Percentiles rank a stretch among this genome's conserved stretches.
Conservation (phyloP, 2,113 vertebrate genomes). For the Synchiropus splendidus region DNA sequence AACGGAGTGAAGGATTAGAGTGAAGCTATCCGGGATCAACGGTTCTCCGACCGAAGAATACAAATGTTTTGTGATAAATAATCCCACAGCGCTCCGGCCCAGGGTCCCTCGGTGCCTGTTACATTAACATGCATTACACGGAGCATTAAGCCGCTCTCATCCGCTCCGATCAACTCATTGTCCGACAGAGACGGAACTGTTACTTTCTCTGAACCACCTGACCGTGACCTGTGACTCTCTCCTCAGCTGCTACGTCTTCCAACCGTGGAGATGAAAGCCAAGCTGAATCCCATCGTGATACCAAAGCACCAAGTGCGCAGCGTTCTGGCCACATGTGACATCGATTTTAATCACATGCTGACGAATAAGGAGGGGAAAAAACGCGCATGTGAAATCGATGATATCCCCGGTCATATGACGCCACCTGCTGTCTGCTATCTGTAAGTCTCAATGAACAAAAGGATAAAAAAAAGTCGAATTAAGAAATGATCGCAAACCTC, state of each 20-base stretch:
- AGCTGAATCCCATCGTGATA: too few relatives aligned
- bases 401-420: constrained; percentile 38
- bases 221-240: constrained; percentile 24
- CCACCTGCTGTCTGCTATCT: constrained; percentile 43
- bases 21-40: constrained; percentile 79
- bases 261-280: too few relatives aligned
- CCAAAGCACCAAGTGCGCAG: neutral
- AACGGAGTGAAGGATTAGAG: constrained; percentile 82
- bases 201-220: constrained; percentile 38
- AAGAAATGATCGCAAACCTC: too few relatives aligned
- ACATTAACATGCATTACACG: constrained; percentile 70
- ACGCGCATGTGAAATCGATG: neutral
- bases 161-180: constrained; percentile 43
- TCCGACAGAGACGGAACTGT: constrained; percentile 35
- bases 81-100: constrained; percentile 56
- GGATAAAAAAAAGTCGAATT: too few relatives aligned
- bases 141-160: constrained; percentile 56
- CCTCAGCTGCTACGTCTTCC: too few relatives aligned
- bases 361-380: too few relatives aligned
- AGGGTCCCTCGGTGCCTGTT: constrained; percentile 48
- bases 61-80: constrained; percentile 75
- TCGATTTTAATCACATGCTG: too few relatives aligned
- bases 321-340: too few relatives aligned
- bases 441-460: too few relatives aligned
- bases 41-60: constrained; percentile 72